Evolutionary conservation across 2,888 invertebrate genomes (phyloP).

Genomic region (Drosophila prolongata): DNA sequence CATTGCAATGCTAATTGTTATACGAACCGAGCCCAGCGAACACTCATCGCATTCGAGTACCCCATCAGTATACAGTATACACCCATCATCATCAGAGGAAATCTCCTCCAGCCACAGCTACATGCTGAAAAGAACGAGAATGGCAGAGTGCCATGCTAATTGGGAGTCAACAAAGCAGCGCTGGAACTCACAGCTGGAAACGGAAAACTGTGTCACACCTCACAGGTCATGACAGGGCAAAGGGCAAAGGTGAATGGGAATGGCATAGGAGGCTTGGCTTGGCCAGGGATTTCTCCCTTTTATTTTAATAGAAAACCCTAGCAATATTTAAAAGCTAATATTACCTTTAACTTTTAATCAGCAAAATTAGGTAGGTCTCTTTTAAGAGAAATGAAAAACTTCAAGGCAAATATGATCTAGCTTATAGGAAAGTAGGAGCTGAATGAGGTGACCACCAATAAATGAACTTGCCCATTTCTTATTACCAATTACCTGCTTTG

Average conservation of each 20-base stretch:
- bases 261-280: not conserved
- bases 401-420: too few relatives aligned
- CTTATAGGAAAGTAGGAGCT: too few relatives aligned
- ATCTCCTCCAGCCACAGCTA: slow-evolving; percentile 2
- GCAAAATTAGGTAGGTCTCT: too few relatives aligned
- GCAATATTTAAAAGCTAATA: too few relatives aligned
- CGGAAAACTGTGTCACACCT: slow-evolving; percentile 42
- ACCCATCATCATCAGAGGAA: slow-evolving; percentile 3
- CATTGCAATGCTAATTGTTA: slow-evolving; percentile 58
- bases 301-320: too few relatives aligned
- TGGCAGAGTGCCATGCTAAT: slow-evolving; percentile 10
- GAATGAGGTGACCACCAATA: too few relatives aligned
- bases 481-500: not conserved
- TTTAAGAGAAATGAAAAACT: too few relatives aligned
- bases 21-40: slow-evolving; percentile 17
- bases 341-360: too few relatives aligned
- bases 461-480: too few relatives aligned
- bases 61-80: slow-evolving; percentile 1
- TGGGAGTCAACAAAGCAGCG: slow-evolving; percentile 31
- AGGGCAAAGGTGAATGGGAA: not conserved
- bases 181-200: slow-evolving; percentile 5
- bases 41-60: not conserved
- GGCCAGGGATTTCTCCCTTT: not conserved
- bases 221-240: slow-evolving; percentile 28
- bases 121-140: not conserved